Conservation (phyloP, 2,888 invertebrate species). For the Habrosyne pyritoides region DNA sequence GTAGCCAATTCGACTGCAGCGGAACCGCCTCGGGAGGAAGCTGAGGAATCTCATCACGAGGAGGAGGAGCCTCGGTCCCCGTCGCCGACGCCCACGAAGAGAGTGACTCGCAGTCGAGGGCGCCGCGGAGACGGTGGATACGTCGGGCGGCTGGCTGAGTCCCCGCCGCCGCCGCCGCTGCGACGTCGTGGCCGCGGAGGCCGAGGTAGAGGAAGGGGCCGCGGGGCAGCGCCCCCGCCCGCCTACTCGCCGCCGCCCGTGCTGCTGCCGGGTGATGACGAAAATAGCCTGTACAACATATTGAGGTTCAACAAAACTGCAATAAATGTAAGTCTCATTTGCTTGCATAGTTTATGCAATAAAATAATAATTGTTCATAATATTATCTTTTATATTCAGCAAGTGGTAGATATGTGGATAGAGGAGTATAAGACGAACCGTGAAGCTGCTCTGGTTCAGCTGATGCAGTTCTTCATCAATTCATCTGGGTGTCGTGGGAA, state of each 20-base stretch:
- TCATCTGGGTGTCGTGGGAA: conserved; percentile 98
- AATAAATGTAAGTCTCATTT: conserved; percentile 84
- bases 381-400: conserved; percentile 67
- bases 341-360: neutral
- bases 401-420: conserved; percentile 99
- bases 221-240: conserved; percentile 74
- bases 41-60: conserved; percentile 59
- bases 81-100: conserved; percentile 82
- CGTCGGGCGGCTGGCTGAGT: conserved; percentile 77
- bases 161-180: conserved; percentile 72
- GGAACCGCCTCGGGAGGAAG: conserved; percentile 63
- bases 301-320: conserved; percentile 92
- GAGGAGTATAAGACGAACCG: conserved; percentile 97
- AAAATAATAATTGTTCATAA: neutral
- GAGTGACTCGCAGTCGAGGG: conserved; percentile 86
- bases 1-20: conserved; percentile 61
- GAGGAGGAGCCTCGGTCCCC: conserved; percentile 80
- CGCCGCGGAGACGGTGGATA: conserved; percentile 80
- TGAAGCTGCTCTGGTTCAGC: conserved; percentile 94
- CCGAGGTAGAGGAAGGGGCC: conserved; percentile 67
- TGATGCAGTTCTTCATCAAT: conserved; percentile 99
- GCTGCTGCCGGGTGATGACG: conserved; percentile 87
- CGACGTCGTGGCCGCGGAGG: conserved; percentile 68
- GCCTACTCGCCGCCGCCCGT: conserved; percentile 80
- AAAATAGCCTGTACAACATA: conserved; percentile 92